A percentile compares a stretch with the other conserved stretches of the same genome.
Evolutionary conservation across 2,113 vertebrate genomes (phyloP).

Genomic region (Erinaceus europaeus): DNA sequence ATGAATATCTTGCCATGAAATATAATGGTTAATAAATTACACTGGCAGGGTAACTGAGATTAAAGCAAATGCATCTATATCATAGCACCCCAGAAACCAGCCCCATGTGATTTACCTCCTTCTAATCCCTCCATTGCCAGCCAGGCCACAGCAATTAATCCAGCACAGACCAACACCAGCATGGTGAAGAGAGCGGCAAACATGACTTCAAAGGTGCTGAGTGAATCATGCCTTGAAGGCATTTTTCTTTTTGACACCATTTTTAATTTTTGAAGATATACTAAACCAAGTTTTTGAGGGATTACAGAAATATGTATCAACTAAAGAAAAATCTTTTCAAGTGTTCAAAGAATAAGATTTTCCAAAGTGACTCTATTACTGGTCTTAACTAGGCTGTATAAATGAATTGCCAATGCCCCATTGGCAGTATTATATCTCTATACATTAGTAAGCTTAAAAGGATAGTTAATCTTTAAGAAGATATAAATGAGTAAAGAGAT

Average conservation of each 20-base stretch:
- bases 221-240: neutral
- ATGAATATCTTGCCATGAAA: neutral
- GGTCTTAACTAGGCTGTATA: neutral
- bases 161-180: conserved; percentile 68
- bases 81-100: neutral
- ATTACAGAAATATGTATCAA: neutral
- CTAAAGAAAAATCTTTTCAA: neutral
- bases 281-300: conserved; percentile 2
- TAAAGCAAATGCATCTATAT: neutral
- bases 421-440: neutral
- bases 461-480: conserved; percentile 51
- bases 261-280: conserved; percentile 48
- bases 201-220: conserved; percentile 73
- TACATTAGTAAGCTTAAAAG: conserved; percentile 8
- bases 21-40: neutral
- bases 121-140: conserved; percentile 61
- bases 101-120: conserved; percentile 65
- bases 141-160: conserved; percentile 81
- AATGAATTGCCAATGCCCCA: neutral
- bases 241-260: conserved; percentile 63
- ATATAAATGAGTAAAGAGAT: conserved; percentile 36
- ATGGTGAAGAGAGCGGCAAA: conserved; percentile 68
- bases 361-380: conserved; percentile 65
- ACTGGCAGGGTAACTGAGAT: neutral
- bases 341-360: conserved; percentile 68